Base-by-base conservation (phyloP, 2,113 vertebrate species). In the Gorsachius goisagi region DNA sequence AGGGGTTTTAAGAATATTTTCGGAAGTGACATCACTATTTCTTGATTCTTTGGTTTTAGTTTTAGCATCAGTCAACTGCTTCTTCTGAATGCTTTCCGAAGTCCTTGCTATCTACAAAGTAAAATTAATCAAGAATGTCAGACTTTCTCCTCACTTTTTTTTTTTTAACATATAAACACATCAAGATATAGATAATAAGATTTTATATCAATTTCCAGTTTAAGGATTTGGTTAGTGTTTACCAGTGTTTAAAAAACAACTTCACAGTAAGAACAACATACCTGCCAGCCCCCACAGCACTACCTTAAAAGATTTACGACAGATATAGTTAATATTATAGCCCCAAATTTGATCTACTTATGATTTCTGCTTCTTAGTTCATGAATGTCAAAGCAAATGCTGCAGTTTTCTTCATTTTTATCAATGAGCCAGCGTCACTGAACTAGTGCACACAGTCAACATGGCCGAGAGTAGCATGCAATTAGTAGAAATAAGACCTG, bases 21-120 rank as follows among this genome's bases (percentile, higher is more conserved):
- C 90, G 88, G 95, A 97, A 78, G 96, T 80, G 74, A 96, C 63
- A 9, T 90, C 94, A 55, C 81, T 96, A 64, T n/a, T 97, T 78
- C 53, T 93, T 78, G 90, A 80, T 79, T 97, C 96, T 97, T 97
- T 94, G 84, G 84, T 86, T 94, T 95, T 75, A 91, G 82, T 78
- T 80, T 96, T 97, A 96, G 56, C 87, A 94, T 90, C 58, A 56
- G 45, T 44, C 53, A 75, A 35, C 21, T 71, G 80, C 81, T 97
- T 96, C 89, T 96, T 98, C 62, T 97, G 96, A 95, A 64, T 53
- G 66, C 89, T 97, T 90, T 93, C 97, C 89, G 98, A 97, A 93
- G 93, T 97, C 71, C 50, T 97, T 60, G 90, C 28, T 92, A 67
- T 74, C 98, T 98, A 79, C 47, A 84, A 94, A 94, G 81, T 77